Conservation (phyloP, 2,797 vertebrate genomes). For the Dicrostonyx torquatus region DNA sequence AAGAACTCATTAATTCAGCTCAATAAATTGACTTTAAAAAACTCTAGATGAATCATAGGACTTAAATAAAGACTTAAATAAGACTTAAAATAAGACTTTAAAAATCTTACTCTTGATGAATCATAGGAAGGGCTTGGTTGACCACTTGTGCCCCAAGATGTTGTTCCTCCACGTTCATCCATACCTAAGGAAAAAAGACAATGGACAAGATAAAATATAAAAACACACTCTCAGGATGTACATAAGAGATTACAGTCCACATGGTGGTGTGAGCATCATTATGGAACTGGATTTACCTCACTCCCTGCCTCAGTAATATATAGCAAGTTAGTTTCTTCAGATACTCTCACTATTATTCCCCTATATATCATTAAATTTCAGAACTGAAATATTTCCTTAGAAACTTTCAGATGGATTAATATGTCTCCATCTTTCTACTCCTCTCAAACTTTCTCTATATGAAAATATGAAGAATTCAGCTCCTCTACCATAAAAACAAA, state of each 20-base stretch:
- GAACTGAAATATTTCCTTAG: constrained; percentile 1
- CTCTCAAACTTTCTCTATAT: background rate
- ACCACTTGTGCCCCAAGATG: constrained; percentile 95
- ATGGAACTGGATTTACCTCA: background rate
- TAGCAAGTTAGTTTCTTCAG: background rate
- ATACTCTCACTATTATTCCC: background rate
- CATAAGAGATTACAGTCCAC: background rate
- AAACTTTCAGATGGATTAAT: background rate
- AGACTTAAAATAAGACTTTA: background rate
- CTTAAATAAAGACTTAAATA: too few relatives aligned
- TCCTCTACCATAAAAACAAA: constrained; percentile 51
- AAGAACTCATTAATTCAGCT: constrained; percentile 5
- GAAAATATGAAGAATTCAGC: constrained; percentile 37
- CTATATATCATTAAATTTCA: background rate
- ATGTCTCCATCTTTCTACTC: background rate
- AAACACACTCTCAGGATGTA: background rate
- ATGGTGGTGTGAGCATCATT: background rate
- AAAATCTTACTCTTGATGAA: constrained; percentile 94
- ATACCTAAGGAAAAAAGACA: constrained; percentile 91
- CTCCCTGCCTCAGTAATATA: background rate
- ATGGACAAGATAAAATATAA: constrained; percentile 39
- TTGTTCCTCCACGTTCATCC: constrained; percentile 94
- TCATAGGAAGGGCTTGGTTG: constrained; percentile 96
- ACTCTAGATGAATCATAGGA: constrained; percentile 96
- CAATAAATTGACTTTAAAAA: background rate